These are phyloP conservation scores for Chrysocyon brachyurus DNA, from an alignment of 2,797 vertebrate genomes.

Conservation along the genomic window DNA sequence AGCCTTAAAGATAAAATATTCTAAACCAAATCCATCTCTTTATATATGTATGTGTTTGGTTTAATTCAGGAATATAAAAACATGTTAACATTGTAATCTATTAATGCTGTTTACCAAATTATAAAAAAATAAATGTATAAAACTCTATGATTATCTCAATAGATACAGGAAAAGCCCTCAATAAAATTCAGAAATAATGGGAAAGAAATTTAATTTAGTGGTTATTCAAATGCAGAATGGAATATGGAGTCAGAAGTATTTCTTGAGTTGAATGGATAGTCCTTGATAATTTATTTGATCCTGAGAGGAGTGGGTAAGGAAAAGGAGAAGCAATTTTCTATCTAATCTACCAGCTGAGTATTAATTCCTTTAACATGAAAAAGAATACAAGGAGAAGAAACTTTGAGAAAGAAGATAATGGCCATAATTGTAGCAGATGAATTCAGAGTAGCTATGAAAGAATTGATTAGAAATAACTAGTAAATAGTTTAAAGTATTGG, in stretches of 20 bases:
- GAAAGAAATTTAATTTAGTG: slow-evolving; percentile 39
- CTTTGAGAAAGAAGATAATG: not conserved
- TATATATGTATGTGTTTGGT: not conserved
- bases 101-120: not conserved
- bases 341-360: not conserved
- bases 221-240: slow-evolving; percentile 16
- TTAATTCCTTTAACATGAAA: slow-evolving; percentile 47
- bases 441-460: not conserved
- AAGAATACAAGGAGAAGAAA: not conserved
- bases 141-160: not conserved
- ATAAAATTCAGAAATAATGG: slow-evolving; percentile 24
- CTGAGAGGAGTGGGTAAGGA: not conserved
- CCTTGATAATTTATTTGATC: not conserved
- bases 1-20: not conserved
- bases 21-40: not conserved
- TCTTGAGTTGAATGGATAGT: not conserved
- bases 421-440: not conserved
- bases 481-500: not conserved
- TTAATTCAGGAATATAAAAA: not conserved
- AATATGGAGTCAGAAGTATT: slow-evolving; percentile 12
- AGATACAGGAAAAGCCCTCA: not conserved
- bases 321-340: slow-evolving; percentile 37
- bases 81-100: not conserved
- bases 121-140: not conserved
- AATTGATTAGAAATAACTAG: not conserved